phyloP scores from a whole-genome alignment of 2,888 invertebrate genomes.

The Drosophila mimica region DNA sequence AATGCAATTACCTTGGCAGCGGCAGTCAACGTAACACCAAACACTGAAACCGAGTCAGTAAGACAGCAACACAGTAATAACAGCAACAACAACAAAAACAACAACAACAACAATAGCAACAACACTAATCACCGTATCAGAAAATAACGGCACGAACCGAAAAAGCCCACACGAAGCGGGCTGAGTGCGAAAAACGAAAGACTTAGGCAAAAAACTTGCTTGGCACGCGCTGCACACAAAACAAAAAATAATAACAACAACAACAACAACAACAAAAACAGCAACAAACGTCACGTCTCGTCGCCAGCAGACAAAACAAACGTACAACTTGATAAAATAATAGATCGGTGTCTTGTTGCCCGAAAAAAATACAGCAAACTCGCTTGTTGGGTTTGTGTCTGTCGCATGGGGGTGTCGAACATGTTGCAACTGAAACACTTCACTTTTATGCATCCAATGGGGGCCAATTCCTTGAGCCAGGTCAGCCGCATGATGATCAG shows the following conservation, averaged over 20 bases:
- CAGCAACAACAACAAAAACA: constrained; percentile 15
- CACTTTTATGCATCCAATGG: background rate
- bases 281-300: constrained; percentile 44
- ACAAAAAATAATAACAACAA: constrained; percentile 8
- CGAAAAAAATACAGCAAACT: constrained; percentile 18
- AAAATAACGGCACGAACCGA: constrained; percentile 51
- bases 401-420: constrained; percentile 63
- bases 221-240: constrained; percentile 52
- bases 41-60: constrained; percentile 59
- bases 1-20: constrained; percentile 75
- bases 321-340: constrained; percentile 59
- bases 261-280: constrained; percentile 9
- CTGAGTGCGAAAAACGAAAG: constrained; percentile 63
- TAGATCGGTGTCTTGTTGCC: constrained; percentile 37
- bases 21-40: constrained; percentile 56
- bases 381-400: constrained; percentile 6
- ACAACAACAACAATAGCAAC: constrained; percentile 25
- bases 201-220: constrained; percentile 63
- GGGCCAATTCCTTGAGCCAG: constrained; percentile 31
- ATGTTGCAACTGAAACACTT: constrained; percentile 31
- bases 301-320: constrained; percentile 51
- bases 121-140: constrained; percentile 30
- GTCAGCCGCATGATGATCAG: constrained; percentile 12
- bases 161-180: constrained; percentile 46
- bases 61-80: constrained; percentile 37